These are phyloP conservation scores for Eurypyga helias DNA, from an alignment of 2,113 vertebrate species.

Conservation along the genomic window DNA sequence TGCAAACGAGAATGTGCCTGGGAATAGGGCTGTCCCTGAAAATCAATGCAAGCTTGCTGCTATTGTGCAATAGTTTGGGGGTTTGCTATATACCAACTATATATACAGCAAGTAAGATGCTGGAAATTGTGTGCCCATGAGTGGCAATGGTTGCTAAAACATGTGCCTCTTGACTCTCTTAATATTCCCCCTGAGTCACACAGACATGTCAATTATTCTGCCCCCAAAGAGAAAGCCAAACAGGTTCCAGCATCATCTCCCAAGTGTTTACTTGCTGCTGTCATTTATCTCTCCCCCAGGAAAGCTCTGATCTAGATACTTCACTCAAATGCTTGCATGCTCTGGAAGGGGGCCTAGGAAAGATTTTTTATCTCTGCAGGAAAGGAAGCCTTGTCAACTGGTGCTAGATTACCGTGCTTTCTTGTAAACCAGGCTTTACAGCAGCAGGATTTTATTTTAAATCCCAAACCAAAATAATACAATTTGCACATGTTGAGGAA, in stretches of 20 bases:
- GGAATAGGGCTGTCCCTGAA: neutral
- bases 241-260: neutral
- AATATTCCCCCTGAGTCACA: neutral
- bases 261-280: neutral
- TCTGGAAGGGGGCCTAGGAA: neutral
- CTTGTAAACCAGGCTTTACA: neutral
- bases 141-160: neutral
- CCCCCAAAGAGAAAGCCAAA: neutral
- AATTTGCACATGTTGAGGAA: neutral
- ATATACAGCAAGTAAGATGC: no score
- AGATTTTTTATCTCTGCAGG: neutral
- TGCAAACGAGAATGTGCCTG: neutral
- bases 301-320: neutral
- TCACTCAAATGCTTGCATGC: neutral
- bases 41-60: neutral
- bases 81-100: neutral
- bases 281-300: neutral
- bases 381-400: neutral
- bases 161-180: neutral
- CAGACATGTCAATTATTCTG: neutral
- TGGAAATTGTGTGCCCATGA: neutral
- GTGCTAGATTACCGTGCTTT: neutral
- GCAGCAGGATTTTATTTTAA: neutral
- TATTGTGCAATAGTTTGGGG: neutral
- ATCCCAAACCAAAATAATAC: neutral